Conservation (phyloP, 1,140 invertebrate genomes). For the Drosophila saltans region DNA sequence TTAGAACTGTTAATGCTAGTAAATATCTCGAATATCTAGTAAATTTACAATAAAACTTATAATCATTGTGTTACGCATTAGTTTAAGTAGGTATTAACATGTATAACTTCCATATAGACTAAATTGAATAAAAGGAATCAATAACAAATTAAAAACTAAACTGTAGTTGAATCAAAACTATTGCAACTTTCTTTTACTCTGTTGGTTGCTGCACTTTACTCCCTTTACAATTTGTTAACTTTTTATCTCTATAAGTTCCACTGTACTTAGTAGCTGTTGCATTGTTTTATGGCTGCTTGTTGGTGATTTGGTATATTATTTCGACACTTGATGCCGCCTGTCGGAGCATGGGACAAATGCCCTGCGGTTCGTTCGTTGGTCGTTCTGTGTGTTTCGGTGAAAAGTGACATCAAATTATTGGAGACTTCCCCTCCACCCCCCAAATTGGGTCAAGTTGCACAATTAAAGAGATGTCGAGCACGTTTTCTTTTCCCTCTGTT, state of each 20-base stretch:
- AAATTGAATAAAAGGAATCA: too few relatives aligned
- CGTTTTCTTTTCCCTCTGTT: conserved; percentile 22
- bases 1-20: too few relatives aligned
- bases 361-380: conserved; percentile 27
- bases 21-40: too few relatives aligned
- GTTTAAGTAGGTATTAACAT: too few relatives aligned
- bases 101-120: too few relatives aligned
- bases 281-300: conserved; percentile 47
- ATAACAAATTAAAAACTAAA: too few relatives aligned
- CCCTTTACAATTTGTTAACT: not conserved
- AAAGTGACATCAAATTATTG: conserved; percentile 55
- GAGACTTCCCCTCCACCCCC: not conserved
- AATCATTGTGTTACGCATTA: too few relatives aligned
- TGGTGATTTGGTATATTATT: conserved; percentile 51
- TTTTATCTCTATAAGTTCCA: conserved; percentile 2
- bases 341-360: conserved; percentile 15
- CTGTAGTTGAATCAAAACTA: too few relatives aligned
- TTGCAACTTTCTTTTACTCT: too few relatives aligned
- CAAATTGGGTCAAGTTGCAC: conserved; percentile 42
- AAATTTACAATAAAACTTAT: too few relatives aligned
- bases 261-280: conserved; percentile 20
- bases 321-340: conserved; percentile 46
- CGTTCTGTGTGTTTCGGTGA: conserved; percentile 23
- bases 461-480: conserved; percentile 32
- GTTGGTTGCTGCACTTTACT: too few relatives aligned